Evolutionary conservation across 2,888 invertebrate species (phyloP), one percentile per base, ranked within the genome.

Genomic region (Drosophila kambysellisi): DNA sequence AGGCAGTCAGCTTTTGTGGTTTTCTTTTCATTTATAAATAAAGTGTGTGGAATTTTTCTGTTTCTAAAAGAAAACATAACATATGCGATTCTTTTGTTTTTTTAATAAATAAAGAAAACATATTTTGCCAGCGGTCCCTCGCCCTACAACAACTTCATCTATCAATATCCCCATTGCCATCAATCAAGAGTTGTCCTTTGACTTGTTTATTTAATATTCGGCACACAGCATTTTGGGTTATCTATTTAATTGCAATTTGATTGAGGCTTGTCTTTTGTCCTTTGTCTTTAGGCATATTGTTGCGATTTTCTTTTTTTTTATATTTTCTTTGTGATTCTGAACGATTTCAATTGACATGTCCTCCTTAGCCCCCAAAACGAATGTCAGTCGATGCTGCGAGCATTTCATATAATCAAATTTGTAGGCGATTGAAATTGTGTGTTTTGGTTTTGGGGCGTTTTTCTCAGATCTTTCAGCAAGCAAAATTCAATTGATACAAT

Each of bases 161-260:
- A 50, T 11, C 29, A 4, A 57, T 17, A 46, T 46, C 46, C 29
- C 12, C 33, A 29, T 57, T 64, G 61, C 56, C 73, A 74, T 82
- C 88, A 75, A 82, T 74, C 83, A 80, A 51, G 50, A 69, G 71
- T 74, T 74, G 79, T 76, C 67, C 65, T 67, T 56, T 69, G 71
- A 80, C 77, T 80, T 85, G 78, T 79, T 89, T 77, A 65, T 75
- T 74, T 77, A 75, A 76, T 72, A 75, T 85, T 70, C 68, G 69
- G 51, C 52, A 20, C 54, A 35, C 68, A 48, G 46, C 67, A 64
- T 77, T 74, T 78, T 46, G 58, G 73, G 54, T 32, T 78, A 79
- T 86, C 76, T 81, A 75, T 83, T 85, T 88, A 86, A 88, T 85
- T 85, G 75, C 71, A 74, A 75, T 83, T 81, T 75, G 82, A 81